Conservation (phyloP, 2,888 invertebrate genomes). For the Trilocha varians region DNA sequence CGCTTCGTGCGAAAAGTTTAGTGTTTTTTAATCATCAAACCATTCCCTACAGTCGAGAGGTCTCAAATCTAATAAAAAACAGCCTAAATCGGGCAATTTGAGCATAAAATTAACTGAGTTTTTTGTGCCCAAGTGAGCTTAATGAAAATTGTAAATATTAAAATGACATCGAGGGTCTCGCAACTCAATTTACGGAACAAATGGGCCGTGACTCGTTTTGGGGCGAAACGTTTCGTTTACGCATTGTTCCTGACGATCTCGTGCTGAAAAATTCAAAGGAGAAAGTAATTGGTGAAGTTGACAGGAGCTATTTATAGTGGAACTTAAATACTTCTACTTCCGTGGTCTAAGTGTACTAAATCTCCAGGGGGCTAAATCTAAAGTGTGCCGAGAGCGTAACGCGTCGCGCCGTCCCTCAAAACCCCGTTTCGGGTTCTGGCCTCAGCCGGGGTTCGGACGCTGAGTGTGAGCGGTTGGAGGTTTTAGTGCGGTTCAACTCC, state of each 20-base stretch:
- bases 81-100: conserved; percentile 4
- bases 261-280: neutral
- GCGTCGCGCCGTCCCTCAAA: no score
- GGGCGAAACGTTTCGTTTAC: neutral
- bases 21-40: neutral
- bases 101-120: conserved; percentile 5
- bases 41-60: neutral
- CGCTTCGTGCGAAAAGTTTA: no score
- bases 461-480: no score
- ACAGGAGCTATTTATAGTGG: neutral
- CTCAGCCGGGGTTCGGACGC: no score
- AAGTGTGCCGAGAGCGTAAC: no score
- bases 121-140: neutral
- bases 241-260: neutral
- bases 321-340: no score
- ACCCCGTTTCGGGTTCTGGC: no score
- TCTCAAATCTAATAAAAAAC: neutral
- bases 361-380: no score
- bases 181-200: neutral
- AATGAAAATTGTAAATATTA: neutral
- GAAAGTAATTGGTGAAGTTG: neutral
- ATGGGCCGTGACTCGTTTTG: neutral
- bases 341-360: no score
- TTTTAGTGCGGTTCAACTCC: no score
- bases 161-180: neutral